Conservation (phyloP, 2,113 vertebrate species). For the Taxidea taxus region DNA sequence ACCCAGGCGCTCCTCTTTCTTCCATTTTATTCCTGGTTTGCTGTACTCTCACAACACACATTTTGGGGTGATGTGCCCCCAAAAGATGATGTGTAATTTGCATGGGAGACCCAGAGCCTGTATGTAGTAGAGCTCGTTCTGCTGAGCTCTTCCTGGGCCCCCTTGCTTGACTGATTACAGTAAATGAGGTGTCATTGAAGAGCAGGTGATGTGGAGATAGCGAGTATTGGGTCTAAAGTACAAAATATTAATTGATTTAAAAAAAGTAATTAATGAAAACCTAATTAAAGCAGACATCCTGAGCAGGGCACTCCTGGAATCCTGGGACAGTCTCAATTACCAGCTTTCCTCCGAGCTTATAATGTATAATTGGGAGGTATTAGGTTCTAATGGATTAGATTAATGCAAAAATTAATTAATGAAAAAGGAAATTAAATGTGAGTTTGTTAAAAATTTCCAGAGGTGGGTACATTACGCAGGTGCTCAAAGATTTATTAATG, state of each 20-base stretch:
- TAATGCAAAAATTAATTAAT: slow-evolving; percentile 78
- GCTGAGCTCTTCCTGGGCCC: background rate
- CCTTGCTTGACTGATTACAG: slow-evolving; percentile 56
- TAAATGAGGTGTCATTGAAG: slow-evolving; percentile 62
- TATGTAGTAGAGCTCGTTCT: background rate
- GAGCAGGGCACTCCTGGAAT: slow-evolving; percentile 38
- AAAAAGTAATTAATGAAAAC: slow-evolving; percentile 77
- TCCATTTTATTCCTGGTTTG: too few species aligned
- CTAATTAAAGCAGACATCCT: slow-evolving; percentile 72
- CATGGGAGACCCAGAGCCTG: background rate
- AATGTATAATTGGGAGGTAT: slow-evolving; percentile 67
- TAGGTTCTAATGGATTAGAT: slow-evolving; percentile 71
- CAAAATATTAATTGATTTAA: slow-evolving; percentile 72
- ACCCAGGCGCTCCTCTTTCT: background rate
- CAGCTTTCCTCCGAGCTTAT: slow-evolving; percentile 61
- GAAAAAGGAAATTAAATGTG: slow-evolving; percentile 71
- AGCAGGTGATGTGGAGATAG: slow-evolving; percentile 32
- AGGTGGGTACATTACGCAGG: background rate
- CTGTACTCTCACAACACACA: background rate
- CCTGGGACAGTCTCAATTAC: slow-evolving; percentile 65
- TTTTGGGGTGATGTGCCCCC: background rate
- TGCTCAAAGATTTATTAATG: slow-evolving; percentile 25
- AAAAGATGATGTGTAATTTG: background rate
- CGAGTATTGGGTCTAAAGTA: slow-evolving; percentile 32
- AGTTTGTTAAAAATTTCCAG: slow-evolving; percentile 60